Evolutionary conservation across 2,113 vertebrate genomes (phyloP).

Genomic region (Atrichornis clamosus): DNA sequence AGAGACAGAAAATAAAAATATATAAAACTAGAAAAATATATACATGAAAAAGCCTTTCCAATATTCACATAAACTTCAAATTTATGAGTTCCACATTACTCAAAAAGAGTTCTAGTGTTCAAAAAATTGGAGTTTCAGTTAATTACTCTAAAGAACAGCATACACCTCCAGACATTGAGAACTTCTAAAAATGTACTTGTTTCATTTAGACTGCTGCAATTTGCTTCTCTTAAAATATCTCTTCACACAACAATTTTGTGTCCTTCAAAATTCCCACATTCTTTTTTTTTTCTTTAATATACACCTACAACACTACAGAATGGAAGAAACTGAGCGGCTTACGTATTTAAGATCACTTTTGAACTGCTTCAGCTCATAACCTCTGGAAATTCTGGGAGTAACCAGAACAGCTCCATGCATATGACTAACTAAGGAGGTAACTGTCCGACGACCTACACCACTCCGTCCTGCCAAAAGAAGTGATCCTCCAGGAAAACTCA

Average conservation of each 20-base stretch:
- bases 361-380: constrained; percentile 92
- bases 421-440: constrained; percentile 87
- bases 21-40: not conserved
- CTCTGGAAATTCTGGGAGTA: constrained; percentile 89
- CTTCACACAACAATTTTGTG: not conserved
- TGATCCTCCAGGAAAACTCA: constrained; percentile 90
- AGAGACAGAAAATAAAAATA: not conserved
- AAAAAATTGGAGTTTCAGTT: not conserved
- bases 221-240: not conserved
- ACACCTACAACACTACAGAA: not conserved
- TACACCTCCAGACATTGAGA: not conserved
- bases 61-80: not conserved
- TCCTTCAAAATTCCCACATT: not conserved
- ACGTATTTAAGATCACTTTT: constrained; percentile 91
- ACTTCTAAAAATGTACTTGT: not conserved
- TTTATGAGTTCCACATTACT: not conserved
- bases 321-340: constrained; percentile 5
- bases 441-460: constrained; percentile 90
- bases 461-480: constrained; percentile 91
- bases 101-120: not conserved
- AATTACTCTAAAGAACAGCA: not conserved
- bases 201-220: not conserved
- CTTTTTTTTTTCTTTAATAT: not conserved
- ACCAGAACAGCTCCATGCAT: constrained; percentile 89
- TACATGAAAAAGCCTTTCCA: not conserved